Evolutionary conservation across 1,140 invertebrate genomes (phyloP), one percentile per base, ranked within the genome.

Genomic region (Drosophila sturtevanti): DNA sequence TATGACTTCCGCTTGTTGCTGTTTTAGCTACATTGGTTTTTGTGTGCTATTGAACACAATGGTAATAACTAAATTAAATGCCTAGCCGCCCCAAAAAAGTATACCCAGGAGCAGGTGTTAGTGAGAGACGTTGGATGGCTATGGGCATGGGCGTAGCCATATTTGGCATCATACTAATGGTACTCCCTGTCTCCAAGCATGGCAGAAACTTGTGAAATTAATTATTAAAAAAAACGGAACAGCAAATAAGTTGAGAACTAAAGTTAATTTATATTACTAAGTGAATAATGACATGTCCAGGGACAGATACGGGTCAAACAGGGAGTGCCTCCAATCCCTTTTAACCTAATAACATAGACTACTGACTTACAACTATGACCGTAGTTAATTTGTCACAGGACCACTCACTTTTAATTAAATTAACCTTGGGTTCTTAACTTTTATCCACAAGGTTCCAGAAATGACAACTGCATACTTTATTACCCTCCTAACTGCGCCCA

Each of bases 51-150:
- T 44, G 71, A 87, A 78, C 63, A 65, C 31, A 41, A 64, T 37
- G 54, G 63, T 82, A 79, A 86, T 86, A 74, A 69, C 79, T 81
- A 37, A 64, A 76, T 87, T 76, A 64, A 79, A 51, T 63, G 37
- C 51, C 59, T 18, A 24, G 24, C 12, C 60, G 61, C 41, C 21
- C 65, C 34, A 48, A 67, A 38, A 12, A 4, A 44, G 14, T 44
- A 18, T 44, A 44, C 18, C 16, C 16, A 48, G 41, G 0, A 48
- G 16, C 5, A 21, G 41, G 16, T 2, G 41, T 44, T 44, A 10
- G 41, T 18, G 18, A 52, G 64, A 31, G 54, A 64, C 27, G 68
- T 68, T 62, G 21, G 54, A 63, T 63, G 41, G 41, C 71, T 51
- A 34, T 37, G 44, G 70, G 11, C 52, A 55, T 60, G 22, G 34